Percentiles rank a stretch among this genome's conserved stretches.
These are phyloP conservation scores for Linurgus olivaceus DNA, from an alignment of 2,797 vertebrate genomes.

Conservation along the genomic window DNA sequence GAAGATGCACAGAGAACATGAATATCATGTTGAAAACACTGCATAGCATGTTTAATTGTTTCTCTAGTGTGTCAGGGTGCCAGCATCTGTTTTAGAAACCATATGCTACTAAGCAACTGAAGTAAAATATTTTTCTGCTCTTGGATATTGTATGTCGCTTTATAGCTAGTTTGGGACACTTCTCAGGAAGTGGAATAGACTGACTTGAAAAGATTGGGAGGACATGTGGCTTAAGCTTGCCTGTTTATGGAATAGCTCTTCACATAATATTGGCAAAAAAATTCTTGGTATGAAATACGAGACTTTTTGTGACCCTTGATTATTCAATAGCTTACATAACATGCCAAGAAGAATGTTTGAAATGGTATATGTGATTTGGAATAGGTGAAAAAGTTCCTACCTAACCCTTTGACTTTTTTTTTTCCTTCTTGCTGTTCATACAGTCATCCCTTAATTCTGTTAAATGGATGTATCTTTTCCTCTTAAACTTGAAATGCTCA, in stretches of 20 bases:
- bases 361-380: background rate
- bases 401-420: background rate
- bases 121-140: conserved; percentile 26
- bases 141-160: background rate
- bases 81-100: conserved; percentile 39
- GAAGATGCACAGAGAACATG: background rate
- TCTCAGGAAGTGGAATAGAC: background rate
- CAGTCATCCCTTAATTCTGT: background rate
- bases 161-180: background rate
- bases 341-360: background rate
- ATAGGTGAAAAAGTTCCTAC: background rate
- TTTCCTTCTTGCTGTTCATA: background rate
- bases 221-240: background rate
- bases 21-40: background rate
- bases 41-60: background rate
- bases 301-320: background rate
- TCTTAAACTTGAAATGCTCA: background rate
- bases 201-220: background rate
- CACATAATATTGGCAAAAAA: background rate
- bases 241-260: background rate
- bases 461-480: background rate
- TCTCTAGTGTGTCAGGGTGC: background rate
- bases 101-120: conserved; percentile 37
- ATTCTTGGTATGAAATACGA: background rate
- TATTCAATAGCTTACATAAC: background rate